These are phyloP conservation scores for Melikaiella ostensackeni DNA, from an alignment of 2,888 invertebrate species.

Conservation along the genomic window DNA sequence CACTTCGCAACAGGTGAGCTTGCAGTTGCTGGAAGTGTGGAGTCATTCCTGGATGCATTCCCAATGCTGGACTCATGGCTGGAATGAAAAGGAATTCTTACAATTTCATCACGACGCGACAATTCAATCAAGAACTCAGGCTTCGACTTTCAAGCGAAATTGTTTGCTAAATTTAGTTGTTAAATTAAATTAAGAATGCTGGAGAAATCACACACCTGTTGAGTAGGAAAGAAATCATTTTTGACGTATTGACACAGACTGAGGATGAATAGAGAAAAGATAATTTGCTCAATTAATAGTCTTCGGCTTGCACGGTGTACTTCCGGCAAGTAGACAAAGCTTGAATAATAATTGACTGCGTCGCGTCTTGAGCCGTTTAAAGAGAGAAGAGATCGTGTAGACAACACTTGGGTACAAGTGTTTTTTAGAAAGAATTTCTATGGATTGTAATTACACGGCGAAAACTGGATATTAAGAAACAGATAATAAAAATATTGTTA, in stretches of 20 bases:
- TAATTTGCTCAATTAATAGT: constrained; percentile 52
- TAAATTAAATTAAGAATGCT: not conserved
- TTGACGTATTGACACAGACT: not conserved
- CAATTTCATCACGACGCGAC: not conserved
- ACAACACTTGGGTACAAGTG: not conserved
- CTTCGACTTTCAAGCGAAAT: not conserved
- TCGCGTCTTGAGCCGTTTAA: not conserved
- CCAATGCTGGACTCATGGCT: constrained; percentile 92
- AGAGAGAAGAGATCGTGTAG: not conserved
- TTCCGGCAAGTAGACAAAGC: constrained; percentile 68
- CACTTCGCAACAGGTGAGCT: constrained; percentile 88
- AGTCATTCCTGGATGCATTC: constrained; percentile 81
- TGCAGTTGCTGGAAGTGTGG: constrained; percentile 86
- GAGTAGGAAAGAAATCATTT: not conserved
- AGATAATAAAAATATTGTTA: no score
- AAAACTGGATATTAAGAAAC: no score
- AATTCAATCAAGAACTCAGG: constrained; percentile 2
- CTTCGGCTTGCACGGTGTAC: constrained; percentile 62
- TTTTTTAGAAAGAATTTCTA: not conserved
- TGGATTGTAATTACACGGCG: no score
- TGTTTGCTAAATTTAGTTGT: not conserved
- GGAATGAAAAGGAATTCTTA: constrained; percentile 68
- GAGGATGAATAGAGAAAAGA: constrained; percentile 13
- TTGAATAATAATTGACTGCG: constrained; percentile 67
- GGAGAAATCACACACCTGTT: not conserved